Evolutionary conservation across 2,888 invertebrate species (phyloP).

Genomic region (Luffia ferchaultella): DNA sequence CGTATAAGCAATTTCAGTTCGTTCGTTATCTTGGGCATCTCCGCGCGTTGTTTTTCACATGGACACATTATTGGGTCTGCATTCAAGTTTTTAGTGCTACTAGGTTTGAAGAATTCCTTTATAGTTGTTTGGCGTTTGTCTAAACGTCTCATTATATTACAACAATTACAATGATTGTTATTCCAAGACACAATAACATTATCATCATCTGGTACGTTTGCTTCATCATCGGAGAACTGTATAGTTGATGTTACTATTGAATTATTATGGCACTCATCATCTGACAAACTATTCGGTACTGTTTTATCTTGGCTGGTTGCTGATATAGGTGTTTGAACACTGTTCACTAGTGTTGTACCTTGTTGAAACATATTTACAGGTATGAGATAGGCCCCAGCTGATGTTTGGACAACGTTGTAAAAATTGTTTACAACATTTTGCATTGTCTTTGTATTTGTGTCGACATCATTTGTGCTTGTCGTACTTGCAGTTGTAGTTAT

Average conservation of each 20-base stretch:
- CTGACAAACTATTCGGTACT: background rate
- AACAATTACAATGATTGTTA: constrained; percentile 37
- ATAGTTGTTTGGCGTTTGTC: constrained; percentile 31
- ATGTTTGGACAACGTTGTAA: constrained; percentile 29
- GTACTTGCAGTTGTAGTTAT: background rate
- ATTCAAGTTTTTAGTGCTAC: constrained; percentile 10
- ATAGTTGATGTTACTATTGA: background rate
- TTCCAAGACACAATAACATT: background rate
- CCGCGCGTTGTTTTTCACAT: constrained; percentile 25
- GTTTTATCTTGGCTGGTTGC: constrained; percentile 4
- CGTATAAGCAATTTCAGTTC: constrained; percentile 33
- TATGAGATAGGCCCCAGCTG: constrained; percentile 25
- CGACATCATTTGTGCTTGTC: background rate
- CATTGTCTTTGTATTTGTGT: background rate
- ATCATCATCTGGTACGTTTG: background rate
- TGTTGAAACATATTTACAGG: constrained; percentile 20
- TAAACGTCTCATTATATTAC: constrained; percentile 31
- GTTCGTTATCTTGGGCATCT: constrained; percentile 30
- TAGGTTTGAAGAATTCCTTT: constrained; percentile 35
- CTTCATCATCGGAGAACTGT: background rate
- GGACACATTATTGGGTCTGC: constrained; percentile 20
- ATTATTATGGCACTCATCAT: background rate
- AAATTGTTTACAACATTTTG: background rate
- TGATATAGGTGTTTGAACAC: constrained; percentile 9
- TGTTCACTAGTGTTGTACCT: constrained; percentile 19